These are phyloP conservation scores for human DNA, from an alignment of 2,113 vertebrate species.

Conservation along the genomic window DNA sequence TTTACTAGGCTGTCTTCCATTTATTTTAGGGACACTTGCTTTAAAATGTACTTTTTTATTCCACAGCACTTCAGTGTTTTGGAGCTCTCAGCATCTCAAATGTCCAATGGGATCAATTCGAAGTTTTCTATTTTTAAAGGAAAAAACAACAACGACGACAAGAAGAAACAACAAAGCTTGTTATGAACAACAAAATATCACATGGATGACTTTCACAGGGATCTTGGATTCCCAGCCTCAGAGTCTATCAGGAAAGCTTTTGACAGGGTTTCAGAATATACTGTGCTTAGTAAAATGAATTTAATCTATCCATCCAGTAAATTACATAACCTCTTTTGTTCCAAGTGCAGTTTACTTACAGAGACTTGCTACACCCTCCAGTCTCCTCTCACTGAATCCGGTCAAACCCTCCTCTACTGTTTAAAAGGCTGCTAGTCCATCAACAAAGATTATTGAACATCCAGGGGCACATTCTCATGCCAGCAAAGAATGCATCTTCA, in stretches of 20 bases:
- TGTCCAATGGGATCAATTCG: neutral
- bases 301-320: neutral
- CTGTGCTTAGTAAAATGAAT: constrained; percentile 27
- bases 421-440: neutral
- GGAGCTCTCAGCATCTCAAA: neutral
- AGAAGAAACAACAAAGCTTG: neutral
- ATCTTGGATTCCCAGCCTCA: neutral
- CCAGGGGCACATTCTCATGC: neutral
- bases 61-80: neutral
- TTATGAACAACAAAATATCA: neutral
- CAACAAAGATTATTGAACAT: neutral
- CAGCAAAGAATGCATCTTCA: neutral
- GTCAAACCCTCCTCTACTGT: neutral
- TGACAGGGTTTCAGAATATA: neutral
- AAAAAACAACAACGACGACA: neutral
- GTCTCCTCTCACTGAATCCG: neutral
- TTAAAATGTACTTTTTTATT: neutral
- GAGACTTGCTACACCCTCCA: neutral
- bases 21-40: constrained; percentile 8
- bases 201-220: neutral
- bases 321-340: neutral
- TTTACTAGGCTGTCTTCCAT: neutral
- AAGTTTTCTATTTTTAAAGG: constrained; percentile 22
- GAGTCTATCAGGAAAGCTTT: neutral
- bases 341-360: neutral